phyloP scores from a whole-genome alignment of 2,113 vertebrate genomes.

The Lamprologus lemairii region DNA sequence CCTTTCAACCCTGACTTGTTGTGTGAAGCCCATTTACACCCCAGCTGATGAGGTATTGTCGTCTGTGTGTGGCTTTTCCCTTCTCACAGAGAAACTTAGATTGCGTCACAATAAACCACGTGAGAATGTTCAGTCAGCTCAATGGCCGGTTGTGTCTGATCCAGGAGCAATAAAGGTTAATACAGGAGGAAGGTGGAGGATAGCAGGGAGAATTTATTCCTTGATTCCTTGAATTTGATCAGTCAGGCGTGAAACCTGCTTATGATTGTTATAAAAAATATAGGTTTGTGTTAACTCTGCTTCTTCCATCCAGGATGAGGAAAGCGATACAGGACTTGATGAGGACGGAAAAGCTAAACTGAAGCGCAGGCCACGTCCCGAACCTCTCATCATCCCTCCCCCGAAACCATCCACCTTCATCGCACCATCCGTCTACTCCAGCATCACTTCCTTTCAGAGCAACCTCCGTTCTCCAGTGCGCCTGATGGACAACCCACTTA shows the following conservation, averaged over 20 bases:
- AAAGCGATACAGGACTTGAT: conserved; percentile 53
- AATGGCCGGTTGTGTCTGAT: not conserved
- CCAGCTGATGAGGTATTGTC: not conserved
- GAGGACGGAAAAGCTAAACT: conserved; percentile 82
- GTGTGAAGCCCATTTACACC: not conserved
- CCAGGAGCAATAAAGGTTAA: not conserved
- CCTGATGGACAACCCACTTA: conserved; percentile 81
- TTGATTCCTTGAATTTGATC: not conserved
- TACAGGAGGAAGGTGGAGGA: not conserved
- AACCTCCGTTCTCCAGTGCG: conserved; percentile 92
- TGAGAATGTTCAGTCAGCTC: not conserved
- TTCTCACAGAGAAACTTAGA: not conserved
- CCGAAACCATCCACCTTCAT: conserved; percentile 90
- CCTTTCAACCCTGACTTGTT: not conserved
- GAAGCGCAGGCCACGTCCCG: conserved; percentile 87
- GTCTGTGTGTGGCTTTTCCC: not conserved
- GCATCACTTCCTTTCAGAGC: conserved; percentile 90
- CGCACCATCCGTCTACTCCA: conserved; percentile 86
- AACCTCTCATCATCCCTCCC: conserved; percentile 95
- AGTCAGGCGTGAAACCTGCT: not conserved
- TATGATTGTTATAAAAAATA: not conserved
- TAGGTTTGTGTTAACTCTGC: not conserved
- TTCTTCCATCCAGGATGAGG: conserved; percentile 34
- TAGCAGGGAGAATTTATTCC: not conserved
- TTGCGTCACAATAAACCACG: not conserved